Conservation (phyloP, 92 coral and sea anemone species). For the Heliopora coerulea region DNA sequence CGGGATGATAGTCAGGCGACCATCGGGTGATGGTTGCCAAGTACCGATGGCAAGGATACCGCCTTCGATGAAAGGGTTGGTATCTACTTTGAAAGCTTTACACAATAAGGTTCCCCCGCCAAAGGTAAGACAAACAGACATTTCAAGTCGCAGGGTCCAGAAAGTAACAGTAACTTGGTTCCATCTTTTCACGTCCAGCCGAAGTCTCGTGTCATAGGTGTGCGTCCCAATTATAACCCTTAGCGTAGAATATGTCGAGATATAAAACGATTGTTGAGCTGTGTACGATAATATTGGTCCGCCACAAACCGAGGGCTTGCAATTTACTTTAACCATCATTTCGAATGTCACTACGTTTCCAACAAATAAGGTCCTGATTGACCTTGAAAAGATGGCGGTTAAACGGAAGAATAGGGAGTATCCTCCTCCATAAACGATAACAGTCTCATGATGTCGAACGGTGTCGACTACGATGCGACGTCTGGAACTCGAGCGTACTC, state of each 20-base stretch:
- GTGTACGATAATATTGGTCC: slow-evolving; percentile 86
- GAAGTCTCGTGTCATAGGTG: slow-evolving; percentile 78
- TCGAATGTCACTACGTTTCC: slow-evolving; percentile 69
- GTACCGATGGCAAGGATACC: slow-evolving; percentile 87
- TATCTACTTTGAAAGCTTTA: slow-evolving; percentile 51
- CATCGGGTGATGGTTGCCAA: slow-evolving; percentile 93
- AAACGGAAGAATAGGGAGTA: slow-evolving; percentile 80
- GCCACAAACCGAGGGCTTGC: slow-evolving; percentile 77
- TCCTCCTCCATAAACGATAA: slow-evolving; percentile 77
- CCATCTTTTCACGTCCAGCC: slow-evolving; percentile 74
- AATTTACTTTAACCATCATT: slow-evolving; percentile 68
- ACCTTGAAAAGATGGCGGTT: slow-evolving; percentile 78
- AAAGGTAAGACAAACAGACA: slow-evolving; percentile 66
- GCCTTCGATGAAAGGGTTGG: slow-evolving; percentile 64
- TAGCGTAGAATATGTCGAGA: slow-evolving; percentile 77
- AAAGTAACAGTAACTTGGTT: slow-evolving; percentile 83
- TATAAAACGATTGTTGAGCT: slow-evolving; percentile 68
- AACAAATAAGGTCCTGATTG: slow-evolving; percentile 57
- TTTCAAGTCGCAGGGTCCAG: slow-evolving; percentile 58
- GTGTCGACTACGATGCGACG: slow-evolving; percentile 64
- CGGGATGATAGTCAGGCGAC: slow-evolving; percentile 58
- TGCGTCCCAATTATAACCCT: slow-evolving; percentile 77
- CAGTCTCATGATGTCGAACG: slow-evolving; percentile 69
- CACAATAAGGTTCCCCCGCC: slow-evolving; percentile 67
- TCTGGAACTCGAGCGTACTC: not conserved